phyloP scores from a whole-genome alignment of 2,888 invertebrate genomes.

The Leucoma salicis region DNA sequence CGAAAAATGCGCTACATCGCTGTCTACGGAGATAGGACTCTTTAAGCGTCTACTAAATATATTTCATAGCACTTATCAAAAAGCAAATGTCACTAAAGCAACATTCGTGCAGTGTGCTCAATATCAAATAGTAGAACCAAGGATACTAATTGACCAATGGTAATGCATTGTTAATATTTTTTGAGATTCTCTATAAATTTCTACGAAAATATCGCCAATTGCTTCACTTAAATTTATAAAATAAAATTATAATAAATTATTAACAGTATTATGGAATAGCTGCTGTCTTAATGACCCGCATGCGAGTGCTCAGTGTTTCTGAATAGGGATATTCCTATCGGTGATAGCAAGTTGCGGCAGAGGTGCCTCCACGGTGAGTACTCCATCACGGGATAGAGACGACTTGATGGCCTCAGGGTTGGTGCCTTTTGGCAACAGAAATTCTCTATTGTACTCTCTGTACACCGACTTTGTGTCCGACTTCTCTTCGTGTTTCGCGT shows the following conservation, averaged over 20 bases:
- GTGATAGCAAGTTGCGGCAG: conserved; percentile 92
- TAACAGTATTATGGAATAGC: conserved; percentile 79
- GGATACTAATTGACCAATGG: conserved; percentile 56
- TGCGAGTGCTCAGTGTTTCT: conserved; percentile 74
- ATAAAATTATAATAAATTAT: conserved; percentile 80
- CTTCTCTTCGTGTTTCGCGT: conserved; percentile 99
- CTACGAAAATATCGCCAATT: conserved; percentile 73
- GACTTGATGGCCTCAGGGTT: conserved; percentile 98
- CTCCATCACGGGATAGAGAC: conserved; percentile 97
- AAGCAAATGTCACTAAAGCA: conserved; percentile 61
- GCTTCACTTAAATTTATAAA: conserved; percentile 64
- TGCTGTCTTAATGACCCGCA: conserved; percentile 53
- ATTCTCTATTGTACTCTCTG: conserved; percentile 99
- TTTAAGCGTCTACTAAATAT: conserved; percentile 44
- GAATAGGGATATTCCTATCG: conserved; percentile 92
- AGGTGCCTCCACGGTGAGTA: conserved; percentile 97
- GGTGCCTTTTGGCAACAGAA: conserved; percentile 97
- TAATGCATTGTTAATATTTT: conserved; percentile 55
- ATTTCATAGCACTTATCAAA: conserved; percentile 59
- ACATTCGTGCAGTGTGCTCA: conserved; percentile 56
- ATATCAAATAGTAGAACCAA: conserved; percentile 47
- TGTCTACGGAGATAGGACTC: no score
- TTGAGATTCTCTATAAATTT: conserved; percentile 77
- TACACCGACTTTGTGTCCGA: conserved; percentile 97
- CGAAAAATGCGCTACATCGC: background rate